phyloP scores from a whole-genome alignment of 2,113 vertebrate species.

The Chloropsis cyanopogon region DNA sequence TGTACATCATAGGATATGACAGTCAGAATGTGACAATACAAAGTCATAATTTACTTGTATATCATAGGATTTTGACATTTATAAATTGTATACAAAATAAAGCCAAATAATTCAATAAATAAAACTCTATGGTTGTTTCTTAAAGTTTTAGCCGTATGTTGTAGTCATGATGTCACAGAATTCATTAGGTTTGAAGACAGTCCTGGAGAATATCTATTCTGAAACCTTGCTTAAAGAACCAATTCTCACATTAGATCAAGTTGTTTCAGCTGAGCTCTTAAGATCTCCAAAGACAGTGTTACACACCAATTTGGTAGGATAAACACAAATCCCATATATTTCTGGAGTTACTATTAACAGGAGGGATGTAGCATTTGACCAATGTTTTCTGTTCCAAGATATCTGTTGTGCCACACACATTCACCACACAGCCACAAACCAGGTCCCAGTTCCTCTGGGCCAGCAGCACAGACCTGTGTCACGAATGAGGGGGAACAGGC shows the following conservation, averaged over 20 bases:
- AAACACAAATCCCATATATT: not conserved
- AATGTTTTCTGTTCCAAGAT: not conserved
- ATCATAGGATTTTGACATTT: not conserved
- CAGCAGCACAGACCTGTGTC: not conserved
- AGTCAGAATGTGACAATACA: not conserved
- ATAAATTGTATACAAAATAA: not conserved
- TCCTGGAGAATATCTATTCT: not conserved
- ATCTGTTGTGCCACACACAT: not conserved
- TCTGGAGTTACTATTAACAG: not conserved
- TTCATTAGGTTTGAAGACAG: not conserved
- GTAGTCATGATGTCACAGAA: not conserved
- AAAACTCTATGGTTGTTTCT: not conserved
- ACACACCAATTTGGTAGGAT: fast-evolving
- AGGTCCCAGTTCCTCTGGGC: not conserved
- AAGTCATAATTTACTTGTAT: not conserved
- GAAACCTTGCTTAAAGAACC: not conserved
- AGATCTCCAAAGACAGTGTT: not conserved
- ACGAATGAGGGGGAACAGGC: too few species aligned
- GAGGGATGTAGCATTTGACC: not conserved
- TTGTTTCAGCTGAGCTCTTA: not conserved
- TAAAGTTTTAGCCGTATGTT: not conserved
- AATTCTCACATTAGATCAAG: not conserved
- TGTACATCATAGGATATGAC: not conserved
- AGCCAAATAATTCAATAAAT: not conserved
- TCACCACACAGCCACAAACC: not conserved